A percentile compares a stretch with the other conserved stretches of the same genome.
These are phyloP conservation scores for Dolichomitus sp. DNA, from an alignment of 2,888 invertebrate genomes.

Conservation along the genomic window DNA sequence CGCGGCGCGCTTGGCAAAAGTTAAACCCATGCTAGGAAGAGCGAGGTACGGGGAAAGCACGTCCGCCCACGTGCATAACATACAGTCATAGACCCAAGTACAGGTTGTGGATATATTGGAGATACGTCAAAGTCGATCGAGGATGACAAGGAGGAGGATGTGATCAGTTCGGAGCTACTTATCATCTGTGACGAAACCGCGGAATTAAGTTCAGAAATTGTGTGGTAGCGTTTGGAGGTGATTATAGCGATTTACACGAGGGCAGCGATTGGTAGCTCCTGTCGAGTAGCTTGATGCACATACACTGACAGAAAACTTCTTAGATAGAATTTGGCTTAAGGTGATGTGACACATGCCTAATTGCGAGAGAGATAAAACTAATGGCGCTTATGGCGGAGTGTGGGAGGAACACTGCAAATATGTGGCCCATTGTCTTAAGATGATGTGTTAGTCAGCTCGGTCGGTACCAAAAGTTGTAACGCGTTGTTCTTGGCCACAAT, in stretches of 20 bases:
- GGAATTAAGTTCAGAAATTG: background rate
- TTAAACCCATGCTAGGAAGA: slow-evolving; percentile 48
- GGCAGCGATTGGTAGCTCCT: background rate
- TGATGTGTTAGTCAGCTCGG: too few relatives aligned
- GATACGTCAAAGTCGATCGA: background rate
- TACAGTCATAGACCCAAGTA: background rate
- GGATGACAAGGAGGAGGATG: background rate
- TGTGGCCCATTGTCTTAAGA: too few relatives aligned
- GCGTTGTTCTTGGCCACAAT: too few relatives aligned
- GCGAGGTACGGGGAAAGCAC: background rate
- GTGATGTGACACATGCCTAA: too few relatives aligned
- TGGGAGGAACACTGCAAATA: too few relatives aligned
- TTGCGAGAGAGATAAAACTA: too few relatives aligned
- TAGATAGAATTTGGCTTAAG: too few relatives aligned
- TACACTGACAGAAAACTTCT: too few relatives aligned
- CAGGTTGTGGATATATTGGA: background rate
- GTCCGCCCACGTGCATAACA: slow-evolving; percentile 34
- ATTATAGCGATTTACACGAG: background rate
- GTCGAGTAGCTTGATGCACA: background rate
- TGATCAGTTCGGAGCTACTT: slow-evolving; percentile 10
- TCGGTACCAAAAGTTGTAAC: too few relatives aligned
- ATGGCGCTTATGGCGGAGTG: too few relatives aligned
- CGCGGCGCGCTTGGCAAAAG: slow-evolving; percentile 79
- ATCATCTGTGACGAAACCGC: slow-evolving; percentile 1
- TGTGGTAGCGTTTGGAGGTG: background rate